Evolutionary conservation across 2,113 vertebrate species (phyloP), one percentile per base, ranked within the genome.

Genomic region (Urocitellus parryii): DNA sequence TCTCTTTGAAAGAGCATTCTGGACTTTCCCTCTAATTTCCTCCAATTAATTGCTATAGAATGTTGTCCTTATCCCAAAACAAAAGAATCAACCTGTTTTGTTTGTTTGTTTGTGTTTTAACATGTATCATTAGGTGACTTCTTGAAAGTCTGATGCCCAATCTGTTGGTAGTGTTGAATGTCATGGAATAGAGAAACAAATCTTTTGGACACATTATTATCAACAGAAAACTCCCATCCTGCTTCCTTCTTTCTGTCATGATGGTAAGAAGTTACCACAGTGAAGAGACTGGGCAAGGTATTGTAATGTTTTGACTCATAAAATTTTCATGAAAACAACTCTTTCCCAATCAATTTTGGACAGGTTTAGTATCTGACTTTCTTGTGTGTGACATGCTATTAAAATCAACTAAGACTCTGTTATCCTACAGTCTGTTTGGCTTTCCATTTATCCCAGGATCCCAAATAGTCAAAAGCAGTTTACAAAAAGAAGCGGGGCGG

Each of bases 251-350:
- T 51, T 94, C 82, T 91, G 32, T 73, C 20, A 14, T 45, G 10
- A 63, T 65, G 56, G 81, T 53, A 70, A 88, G 63, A 56, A 25
- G 34, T 42, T 70, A 20, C 45, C 48, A 34, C 51, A 63, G n/a
- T 37, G 39, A 90, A 95, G 63, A 82, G 10, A 65, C 18, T 68
- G 67, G 74, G 74, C 65, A 90, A 92, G 45, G 51, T 87, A 73
- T 37, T 95, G 17, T 37, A 70, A 56, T 84, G 58, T 63, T 96
- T 94, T 97, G 95, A 96, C 78, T 95, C 93, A 96, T 56, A 70
- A 79, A 48, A 24, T 93, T 94, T 97, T 96, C 79, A 56, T 76
- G 45, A 87, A 95, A 96, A 20, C 25, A 91, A 17, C 34, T 95
- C 82, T 91, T 96, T 72, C 27, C 17, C 8, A 61, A 5, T 87